Conservation (phyloP, 2,888 invertebrate genomes). For the Lumbricus terrestris region DNA sequence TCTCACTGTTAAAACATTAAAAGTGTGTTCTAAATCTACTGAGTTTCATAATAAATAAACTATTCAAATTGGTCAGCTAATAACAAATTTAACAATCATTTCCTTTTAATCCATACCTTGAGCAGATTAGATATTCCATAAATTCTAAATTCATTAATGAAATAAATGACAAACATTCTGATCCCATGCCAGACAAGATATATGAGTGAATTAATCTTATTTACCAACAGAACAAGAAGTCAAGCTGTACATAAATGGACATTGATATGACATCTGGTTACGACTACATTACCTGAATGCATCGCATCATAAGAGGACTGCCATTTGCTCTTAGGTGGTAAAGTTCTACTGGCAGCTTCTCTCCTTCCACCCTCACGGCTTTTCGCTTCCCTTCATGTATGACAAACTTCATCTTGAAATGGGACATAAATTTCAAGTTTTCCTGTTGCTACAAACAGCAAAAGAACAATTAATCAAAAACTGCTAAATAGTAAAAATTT, state of each 20-base stretch:
- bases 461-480: background rate
- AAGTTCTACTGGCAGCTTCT: constrained; percentile 67
- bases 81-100: background rate
- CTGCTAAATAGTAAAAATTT: too few species aligned
- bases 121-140: background rate
- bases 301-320: constrained; percentile 84
- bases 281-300: constrained; percentile 69
- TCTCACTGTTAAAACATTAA: background rate
- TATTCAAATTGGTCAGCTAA: background rate
- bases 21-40: background rate
- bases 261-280: background rate
- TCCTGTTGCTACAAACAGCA: constrained; percentile 72
- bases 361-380: constrained; percentile 43
- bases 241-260: background rate
- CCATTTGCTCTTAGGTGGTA: constrained; percentile 95
- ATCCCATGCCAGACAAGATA: background rate
- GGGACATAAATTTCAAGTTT: constrained; percentile 92
- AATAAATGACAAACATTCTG: background rate
- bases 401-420: constrained; percentile 90
- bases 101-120: background rate
- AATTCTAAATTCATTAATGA: background rate
- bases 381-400: constrained; percentile 67
- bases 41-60: background rate
- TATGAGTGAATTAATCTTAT: background rate
- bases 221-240: background rate